Conservation (phyloP, 2,797 vertebrate species). For the Allochrocebus solatus region DNA sequence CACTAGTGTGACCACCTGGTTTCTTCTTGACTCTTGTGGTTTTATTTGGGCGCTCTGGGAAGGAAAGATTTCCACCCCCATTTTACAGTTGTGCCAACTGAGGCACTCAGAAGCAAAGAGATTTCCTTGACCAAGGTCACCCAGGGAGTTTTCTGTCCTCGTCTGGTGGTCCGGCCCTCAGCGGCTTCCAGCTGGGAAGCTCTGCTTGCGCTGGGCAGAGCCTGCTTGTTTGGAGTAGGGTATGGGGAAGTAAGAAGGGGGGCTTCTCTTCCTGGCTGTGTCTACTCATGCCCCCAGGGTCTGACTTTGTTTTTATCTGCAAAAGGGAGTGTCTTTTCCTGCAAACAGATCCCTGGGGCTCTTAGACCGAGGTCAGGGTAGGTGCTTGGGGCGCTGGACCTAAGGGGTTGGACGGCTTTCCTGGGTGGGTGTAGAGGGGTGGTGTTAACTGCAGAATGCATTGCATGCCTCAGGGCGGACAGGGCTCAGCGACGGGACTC, state of each 20-base stretch:
- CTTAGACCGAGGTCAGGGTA: not conserved
- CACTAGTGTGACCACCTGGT: not conserved
- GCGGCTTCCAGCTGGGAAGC: not conserved
- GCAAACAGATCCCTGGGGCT: not conserved
- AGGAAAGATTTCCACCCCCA: not conserved
- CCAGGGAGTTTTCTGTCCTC: not conserved
- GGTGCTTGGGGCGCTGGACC: not conserved
- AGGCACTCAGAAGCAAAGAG: conserved; percentile 16
- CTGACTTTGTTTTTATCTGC: not conserved
- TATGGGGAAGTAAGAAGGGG: too few species aligned
- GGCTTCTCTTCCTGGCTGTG: not conserved
- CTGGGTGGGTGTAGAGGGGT: not conserved
- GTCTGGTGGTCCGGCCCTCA: not conserved
- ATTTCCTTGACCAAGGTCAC: conserved; percentile 72
- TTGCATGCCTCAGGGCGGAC: not conserved
- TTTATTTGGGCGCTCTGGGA: not conserved
- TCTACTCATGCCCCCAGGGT: not conserved
- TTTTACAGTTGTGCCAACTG: conserved; percentile 33
- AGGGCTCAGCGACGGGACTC: not conserved
- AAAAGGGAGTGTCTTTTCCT: not conserved
- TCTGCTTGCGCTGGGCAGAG: not conserved
- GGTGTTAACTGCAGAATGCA: not conserved
- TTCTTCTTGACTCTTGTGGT: not conserved
- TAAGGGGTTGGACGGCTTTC: not conserved
- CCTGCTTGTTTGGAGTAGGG: not conserved